Percentiles rank a stretch among this genome's conserved stretches.
phyloP scores from a whole-genome alignment of 1,140 invertebrate genomes.

The Drosophila nigrodunni region DNA sequence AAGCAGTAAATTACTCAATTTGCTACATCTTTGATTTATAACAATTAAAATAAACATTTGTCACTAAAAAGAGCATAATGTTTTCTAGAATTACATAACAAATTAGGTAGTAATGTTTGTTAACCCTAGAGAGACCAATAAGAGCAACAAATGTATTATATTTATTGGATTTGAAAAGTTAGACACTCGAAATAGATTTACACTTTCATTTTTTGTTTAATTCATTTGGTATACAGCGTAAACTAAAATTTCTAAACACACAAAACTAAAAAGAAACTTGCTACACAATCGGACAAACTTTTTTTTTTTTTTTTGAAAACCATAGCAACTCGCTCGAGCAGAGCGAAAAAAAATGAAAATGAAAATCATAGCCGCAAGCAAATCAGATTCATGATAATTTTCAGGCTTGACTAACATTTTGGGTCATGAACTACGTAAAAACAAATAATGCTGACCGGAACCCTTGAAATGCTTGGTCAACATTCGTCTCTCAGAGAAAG shows the following conservation, averaged over 20 bases:
- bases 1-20: no score
- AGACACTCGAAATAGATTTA: no score
- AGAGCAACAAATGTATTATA: no score
- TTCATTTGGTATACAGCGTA: background rate
- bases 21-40: no score
- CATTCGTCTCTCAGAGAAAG: constrained; percentile 6
- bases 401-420: constrained; percentile 66
- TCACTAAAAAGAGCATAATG: no score
- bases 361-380: constrained; percentile 50
- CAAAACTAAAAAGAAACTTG: constrained; percentile 9
- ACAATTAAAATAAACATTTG: no score
- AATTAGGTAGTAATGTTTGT: no score
- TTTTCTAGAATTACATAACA: no score
- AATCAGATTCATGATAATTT: constrained; percentile 55
- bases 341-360: constrained; percentile 37
- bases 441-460: constrained; percentile 37
- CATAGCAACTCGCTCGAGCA: constrained; percentile 45
- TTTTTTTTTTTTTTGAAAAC: constrained; percentile 15
- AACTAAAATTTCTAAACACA: constrained; percentile 1
- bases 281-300: constrained; percentile 12
- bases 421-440: constrained; percentile 55
- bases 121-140: no score
- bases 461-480: constrained; percentile 12
- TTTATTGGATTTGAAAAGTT: no score
- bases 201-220: no score